Percentiles rank a stretch among this genome's conserved stretches.
Evolutionary conservation across 2,797 vertebrate genomes (phyloP).

Genomic region (Catharus ustulatus): DNA sequence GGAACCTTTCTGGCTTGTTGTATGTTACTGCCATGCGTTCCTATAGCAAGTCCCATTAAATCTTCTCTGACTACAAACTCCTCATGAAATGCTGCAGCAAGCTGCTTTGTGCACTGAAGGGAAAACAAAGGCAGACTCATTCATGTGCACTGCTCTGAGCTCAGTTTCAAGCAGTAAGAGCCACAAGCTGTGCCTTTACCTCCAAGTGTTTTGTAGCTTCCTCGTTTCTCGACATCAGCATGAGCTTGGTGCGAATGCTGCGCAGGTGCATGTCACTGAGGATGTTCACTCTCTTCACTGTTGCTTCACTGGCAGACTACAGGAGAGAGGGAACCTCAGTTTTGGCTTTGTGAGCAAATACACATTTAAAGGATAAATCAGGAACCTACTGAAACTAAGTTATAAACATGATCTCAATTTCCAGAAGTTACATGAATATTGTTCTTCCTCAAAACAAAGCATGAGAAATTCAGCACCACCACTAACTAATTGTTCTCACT

Average conservation of each 20-base stretch:
- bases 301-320: conserved; percentile 92
- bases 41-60: conserved; percentile 97
- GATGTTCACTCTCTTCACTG: conserved; percentile 93
- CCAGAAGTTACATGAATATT: background rate
- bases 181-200: conserved; percentile 78
- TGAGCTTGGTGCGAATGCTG: conserved; percentile 95
- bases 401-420: background rate
- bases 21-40: conserved; percentile 97
- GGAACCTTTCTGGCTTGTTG: conserved; percentile 96
- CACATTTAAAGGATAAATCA: background rate
- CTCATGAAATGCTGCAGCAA: conserved; percentile 97
- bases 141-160: background rate
- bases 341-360: background rate
- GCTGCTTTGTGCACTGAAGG: conserved; percentile 91
- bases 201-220: conserved; percentile 98
- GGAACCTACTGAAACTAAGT: background rate
- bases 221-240: conserved; percentile 98
- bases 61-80: conserved; percentile 94
- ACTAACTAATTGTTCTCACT: background rate
- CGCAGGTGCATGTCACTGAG: conserved; percentile 98
- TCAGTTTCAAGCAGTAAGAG: background rate
- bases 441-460: background rate
- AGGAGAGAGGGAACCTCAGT: background rate
- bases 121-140: background rate
- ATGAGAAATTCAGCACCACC: background rate